These are phyloP conservation scores for Xanthorhoe designata DNA, from an alignment of 2,888 invertebrate species.

Conservation along the genomic window DNA sequence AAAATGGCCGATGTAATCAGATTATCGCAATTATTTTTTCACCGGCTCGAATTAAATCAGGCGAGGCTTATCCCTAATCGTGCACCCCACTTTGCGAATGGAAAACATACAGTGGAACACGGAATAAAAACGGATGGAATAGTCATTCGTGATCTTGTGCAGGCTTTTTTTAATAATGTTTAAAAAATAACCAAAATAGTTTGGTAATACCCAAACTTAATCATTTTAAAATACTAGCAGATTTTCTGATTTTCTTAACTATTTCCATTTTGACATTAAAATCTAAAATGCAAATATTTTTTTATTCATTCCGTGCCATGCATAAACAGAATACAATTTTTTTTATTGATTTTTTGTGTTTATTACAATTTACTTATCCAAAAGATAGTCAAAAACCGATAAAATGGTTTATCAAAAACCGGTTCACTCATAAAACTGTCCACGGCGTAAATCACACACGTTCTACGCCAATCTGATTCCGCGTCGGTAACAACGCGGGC, in stretches of 20 bases:
- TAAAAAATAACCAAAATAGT: too few species aligned
- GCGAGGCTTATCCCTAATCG: conserved; percentile 46
- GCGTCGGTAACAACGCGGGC: conserved; percentile 64
- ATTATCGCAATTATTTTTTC: conserved; percentile 50
- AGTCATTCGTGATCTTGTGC: conserved; percentile 1
- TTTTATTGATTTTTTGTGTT: not conserved
- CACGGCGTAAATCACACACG: conserved; percentile 23
- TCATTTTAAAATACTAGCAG: too few species aligned
- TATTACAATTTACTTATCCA: not conserved
- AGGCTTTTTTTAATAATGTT: too few species aligned
- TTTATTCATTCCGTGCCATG: too few species aligned
- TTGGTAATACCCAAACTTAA: too few species aligned
- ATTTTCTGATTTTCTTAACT: too few species aligned
- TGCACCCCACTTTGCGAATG: conserved; percentile 44
- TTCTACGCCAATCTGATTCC: conserved; percentile 47
- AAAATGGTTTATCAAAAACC: conserved; percentile 1
- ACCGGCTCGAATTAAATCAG: conserved; percentile 47
- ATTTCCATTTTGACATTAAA: too few species aligned
- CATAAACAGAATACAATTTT: not conserved
- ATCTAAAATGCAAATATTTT: too few species aligned
- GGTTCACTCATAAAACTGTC: conserved; percentile 20
- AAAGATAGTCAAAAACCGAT: not conserved
- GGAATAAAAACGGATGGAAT: conserved; percentile 32
- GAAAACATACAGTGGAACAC: conserved; percentile 32
- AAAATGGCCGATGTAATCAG: conserved; percentile 43